Percentiles rank a stretch among this genome's conserved stretches.
These are phyloP conservation scores for Lampris incognitus DNA, from an alignment of 2,113 vertebrate genomes.

Conservation along the genomic window DNA sequence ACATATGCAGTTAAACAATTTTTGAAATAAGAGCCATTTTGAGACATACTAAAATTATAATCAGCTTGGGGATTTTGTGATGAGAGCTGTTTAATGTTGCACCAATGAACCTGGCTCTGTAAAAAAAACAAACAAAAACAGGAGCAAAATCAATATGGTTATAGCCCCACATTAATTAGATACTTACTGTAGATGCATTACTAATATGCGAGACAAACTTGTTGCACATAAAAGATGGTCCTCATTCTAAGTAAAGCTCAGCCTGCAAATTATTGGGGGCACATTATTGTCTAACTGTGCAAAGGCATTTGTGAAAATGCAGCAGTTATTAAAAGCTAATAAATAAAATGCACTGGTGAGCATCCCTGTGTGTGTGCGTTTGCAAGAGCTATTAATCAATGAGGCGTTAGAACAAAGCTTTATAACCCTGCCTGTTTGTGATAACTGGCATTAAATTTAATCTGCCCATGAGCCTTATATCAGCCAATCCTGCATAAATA, in stretches of 20 bases:
- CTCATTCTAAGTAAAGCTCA: constrained; percentile 20
- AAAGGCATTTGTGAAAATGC: constrained; percentile 16
- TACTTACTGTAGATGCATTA: constrained; percentile 36
- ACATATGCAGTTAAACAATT: background rate
- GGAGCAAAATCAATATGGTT: background rate
- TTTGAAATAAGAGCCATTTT: background rate
- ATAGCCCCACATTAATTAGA: constrained; percentile 13
- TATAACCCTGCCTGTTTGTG: constrained; percentile 5
- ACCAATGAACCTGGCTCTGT: background rate
- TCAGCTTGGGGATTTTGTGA: too few species aligned
- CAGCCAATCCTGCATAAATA: too few species aligned
- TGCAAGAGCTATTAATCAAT: constrained; percentile 24
- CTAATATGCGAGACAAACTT: constrained; percentile 17
- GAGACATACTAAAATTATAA: background rate
- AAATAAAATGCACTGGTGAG: constrained; percentile 29
- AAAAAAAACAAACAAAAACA: background rate
- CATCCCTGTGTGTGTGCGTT: constrained; percentile 15
- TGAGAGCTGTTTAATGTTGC: too few species aligned
- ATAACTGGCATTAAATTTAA: constrained; percentile 22
- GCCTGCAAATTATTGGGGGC: background rate
- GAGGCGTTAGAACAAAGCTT: constrained; percentile 11
- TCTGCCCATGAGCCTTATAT: background rate
- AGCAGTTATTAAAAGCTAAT: constrained; percentile 39
- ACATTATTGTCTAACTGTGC: constrained; percentile 1
- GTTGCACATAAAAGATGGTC: background rate